Percentiles rank a stretch among this genome's conserved stretches.
These are phyloP conservation scores for Thyatira batis DNA, from an alignment of 2,888 invertebrate genomes.

Conservation along the genomic window DNA sequence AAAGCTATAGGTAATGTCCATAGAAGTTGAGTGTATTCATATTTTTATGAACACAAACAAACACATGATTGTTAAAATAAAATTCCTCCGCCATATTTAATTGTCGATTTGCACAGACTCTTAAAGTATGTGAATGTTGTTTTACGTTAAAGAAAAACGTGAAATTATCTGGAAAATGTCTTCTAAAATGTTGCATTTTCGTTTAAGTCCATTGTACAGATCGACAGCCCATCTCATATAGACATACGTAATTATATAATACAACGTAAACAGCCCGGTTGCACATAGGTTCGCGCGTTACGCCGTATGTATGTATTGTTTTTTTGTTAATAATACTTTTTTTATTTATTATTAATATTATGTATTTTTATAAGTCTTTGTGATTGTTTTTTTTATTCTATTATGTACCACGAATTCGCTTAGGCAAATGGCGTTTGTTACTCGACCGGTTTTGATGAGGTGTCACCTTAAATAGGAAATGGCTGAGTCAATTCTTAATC, in stretches of 20 bases:
- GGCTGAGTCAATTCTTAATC: no score
- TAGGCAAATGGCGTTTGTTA: not conserved
- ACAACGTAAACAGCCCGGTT: conserved; percentile 16
- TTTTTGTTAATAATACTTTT: conserved; percentile 31
- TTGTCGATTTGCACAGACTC: not conserved
- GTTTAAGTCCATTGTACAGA: not conserved
- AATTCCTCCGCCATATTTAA: conserved; percentile 26
- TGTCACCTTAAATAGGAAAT: not conserved
- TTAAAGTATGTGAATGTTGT: no score
- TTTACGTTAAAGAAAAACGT: no score
- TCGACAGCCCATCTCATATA: not conserved
- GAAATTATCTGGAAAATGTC: no score
- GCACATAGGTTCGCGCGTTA: conserved; percentile 22
- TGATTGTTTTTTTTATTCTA: conserved; percentile 39
- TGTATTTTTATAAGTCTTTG: conserved; percentile 44
- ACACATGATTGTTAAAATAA: not conserved
- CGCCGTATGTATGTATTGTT: conserved; percentile 21
- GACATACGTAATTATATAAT: not conserved
- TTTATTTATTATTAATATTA: conserved; percentile 42
- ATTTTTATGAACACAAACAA: conserved; percentile 10
- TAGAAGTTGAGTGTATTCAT: conserved; percentile 14
- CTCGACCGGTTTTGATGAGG: not conserved
- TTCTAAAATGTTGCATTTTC: no score
- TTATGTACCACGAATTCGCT: conserved; percentile 25
- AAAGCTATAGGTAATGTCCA: conserved; percentile 28